Base-by-base conservation (phyloP, 2,888 invertebrate species). In the Trissoscelio sp. region DNA sequence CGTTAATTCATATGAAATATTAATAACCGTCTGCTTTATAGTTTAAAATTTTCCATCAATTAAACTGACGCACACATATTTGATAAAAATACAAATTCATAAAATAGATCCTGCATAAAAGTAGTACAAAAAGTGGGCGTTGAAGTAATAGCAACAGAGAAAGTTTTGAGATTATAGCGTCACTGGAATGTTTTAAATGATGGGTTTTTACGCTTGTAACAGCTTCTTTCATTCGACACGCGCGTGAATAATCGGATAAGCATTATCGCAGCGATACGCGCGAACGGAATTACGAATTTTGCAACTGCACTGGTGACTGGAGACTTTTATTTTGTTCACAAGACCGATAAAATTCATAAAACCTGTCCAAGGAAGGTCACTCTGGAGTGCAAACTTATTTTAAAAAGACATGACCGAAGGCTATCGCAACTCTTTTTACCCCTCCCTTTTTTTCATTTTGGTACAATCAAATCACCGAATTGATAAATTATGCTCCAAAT, bases 361-460 rank as follows among this genome's bases (percentile, higher is more conserved):
- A 70, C 70, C 70, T 48, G 70, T 70, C 58, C 31, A 16, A 7
- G 9, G 39, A 72, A 62, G 62, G 73, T 64, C 72, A 28, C n/a
- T n/a, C 11, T 28, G 3, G 22, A 18, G 12, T 31, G 9, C 16
- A n/a, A 53, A 46, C 39, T 57, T 51, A 20, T 46, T 58, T 70
- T 48, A 53, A 57, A 57, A 53, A n/a, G n/a, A 20, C 3, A 2
- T 6, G 2, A 12, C 34, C 22, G 67, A 69, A 69, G 67, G 67
- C 44, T 55, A 51, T 66, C 64, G 9, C n/a, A n/a, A n/a, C 18
- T 0, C n/a, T 9, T 28, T 18, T 46, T 46, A 42, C 6, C 6
- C 24, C 24, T n/a, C n/a, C n/a, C n/a, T 44, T 53, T 28, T 28
- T 14, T 31, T 31, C 14, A 4, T 9, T 42, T 22, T 58, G 39